A percentile compares a stretch with the other conserved stretches of the same genome.
Conservation (phyloP, 2,113 vertebrate genomes). For the Festucalex cinctus region DNA sequence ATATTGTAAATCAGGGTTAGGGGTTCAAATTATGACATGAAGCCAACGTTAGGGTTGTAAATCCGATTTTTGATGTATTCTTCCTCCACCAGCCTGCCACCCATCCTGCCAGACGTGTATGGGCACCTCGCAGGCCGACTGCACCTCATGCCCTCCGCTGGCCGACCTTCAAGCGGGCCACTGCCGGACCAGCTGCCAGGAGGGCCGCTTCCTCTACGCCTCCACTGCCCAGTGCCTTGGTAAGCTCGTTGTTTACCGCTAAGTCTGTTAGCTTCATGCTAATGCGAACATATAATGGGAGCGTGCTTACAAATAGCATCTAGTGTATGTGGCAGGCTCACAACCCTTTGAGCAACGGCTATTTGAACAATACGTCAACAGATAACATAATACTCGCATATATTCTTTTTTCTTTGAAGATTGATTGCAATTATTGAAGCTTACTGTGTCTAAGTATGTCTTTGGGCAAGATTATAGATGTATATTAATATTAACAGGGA, state of each 20-base stretch:
- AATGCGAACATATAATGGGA: no score
- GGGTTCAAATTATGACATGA: neutral
- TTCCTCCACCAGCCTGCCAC: slow-evolving; percentile 52
- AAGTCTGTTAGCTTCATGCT: neutral
- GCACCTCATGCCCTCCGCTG: slow-evolving; percentile 45
- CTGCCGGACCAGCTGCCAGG: slow-evolving; percentile 55
- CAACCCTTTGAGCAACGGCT: no score
- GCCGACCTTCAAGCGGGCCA: slow-evolving; percentile 44
- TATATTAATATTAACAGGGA: no score
- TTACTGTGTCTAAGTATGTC: no score
- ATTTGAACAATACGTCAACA: no score
- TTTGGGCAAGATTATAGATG: no score
- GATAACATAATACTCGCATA: no score
- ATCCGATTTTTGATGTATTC: neutral
- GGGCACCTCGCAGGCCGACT: slow-evolving; percentile 61
- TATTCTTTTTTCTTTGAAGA: no score
- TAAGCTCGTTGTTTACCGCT: slow-evolving; percentile 35
- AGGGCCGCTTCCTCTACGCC: slow-evolving; percentile 43
- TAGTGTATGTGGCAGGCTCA: no score
- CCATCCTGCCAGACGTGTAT: slow-evolving; percentile 56
- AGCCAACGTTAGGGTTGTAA: neutral
- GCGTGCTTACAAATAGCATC: no score
- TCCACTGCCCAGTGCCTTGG: slow-evolving; percentile 42
- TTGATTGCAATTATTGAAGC: no score
- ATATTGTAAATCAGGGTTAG: neutral